Evolutionary conservation across 2,888 invertebrate genomes (phyloP).

Genomic region (Pristionchus fissidentatus): DNA sequence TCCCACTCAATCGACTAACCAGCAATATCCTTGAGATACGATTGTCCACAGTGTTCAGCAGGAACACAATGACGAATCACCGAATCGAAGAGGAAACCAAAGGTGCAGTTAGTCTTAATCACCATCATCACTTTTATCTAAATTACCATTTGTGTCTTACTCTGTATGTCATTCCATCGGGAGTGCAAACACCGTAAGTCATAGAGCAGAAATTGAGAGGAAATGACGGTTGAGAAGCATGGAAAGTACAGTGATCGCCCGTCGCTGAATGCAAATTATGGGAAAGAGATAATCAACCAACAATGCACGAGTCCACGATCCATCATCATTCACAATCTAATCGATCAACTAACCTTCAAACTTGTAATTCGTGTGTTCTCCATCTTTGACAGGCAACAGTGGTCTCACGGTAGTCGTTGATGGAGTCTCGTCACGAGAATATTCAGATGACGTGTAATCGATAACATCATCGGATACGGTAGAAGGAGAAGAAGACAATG

Average conservation of each 20-base stretch:
- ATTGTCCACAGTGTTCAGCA: conserved; percentile 36
- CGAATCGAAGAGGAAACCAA: conserved; percentile 39
- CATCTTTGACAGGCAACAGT: background rate
- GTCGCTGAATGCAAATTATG: background rate
- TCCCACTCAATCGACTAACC: background rate
- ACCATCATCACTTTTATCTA: background rate
- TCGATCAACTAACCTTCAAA: background rate
- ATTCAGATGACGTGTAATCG: background rate
- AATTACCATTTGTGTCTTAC: background rate
- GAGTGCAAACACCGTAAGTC: conserved; percentile 29
- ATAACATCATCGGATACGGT: background rate
- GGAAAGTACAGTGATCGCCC: conserved; percentile 5
- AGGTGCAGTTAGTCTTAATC: conserved; percentile 43
- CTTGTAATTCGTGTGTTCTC: background rate
- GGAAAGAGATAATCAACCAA: background rate
- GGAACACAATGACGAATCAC: conserved; percentile 3
- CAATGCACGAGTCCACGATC: too few species aligned
- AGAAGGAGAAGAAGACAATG: background rate
- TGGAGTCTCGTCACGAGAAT: background rate
- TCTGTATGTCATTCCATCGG: background rate
- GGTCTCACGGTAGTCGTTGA: background rate
- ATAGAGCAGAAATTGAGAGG: conserved; percentile 43
- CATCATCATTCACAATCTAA: too few species aligned
- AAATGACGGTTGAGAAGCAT: conserved; percentile 1
- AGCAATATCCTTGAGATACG: conserved; percentile 28